Evolutionary conservation across 1,140 invertebrate species (phyloP).

Genomic region (Parasteatoda tepidariorum): DNA sequence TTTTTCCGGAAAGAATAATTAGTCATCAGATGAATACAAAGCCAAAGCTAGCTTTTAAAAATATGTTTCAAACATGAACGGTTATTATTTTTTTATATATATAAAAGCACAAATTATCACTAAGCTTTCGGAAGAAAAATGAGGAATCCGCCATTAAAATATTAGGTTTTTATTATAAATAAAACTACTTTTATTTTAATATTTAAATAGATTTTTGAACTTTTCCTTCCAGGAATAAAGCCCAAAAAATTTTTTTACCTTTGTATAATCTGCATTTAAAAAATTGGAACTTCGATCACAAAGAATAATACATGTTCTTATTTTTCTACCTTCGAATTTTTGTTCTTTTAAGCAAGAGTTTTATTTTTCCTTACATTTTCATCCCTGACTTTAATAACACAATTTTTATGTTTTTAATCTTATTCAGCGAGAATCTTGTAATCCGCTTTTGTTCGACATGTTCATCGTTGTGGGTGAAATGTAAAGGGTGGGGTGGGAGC

Average conservation of each 20-base stretch:
- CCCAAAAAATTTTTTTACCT: background rate
- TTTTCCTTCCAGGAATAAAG: too few relatives aligned
- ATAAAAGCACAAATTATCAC: too few relatives aligned
- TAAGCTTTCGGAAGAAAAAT: too few relatives aligned
- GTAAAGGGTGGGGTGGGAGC: background rate
- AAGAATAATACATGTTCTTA: background rate
- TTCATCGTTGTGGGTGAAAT: background rate
- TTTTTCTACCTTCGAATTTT: background rate
- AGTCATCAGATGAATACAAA: too few relatives aligned
- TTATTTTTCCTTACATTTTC: background rate
- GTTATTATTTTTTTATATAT: too few relatives aligned
- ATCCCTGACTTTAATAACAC: background rate
- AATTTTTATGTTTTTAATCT: constrained; percentile 51
- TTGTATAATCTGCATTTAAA: constrained; percentile 34
- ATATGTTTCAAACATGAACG: too few relatives aligned
- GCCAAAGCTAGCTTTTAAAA: too few relatives aligned
- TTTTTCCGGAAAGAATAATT: too few relatives aligned
- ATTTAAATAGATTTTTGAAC: background rate
- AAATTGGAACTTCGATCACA: background rate
- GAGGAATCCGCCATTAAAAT: background rate
- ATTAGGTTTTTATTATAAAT: background rate
- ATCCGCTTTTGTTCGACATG: constrained; percentile 29
- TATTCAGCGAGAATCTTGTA: constrained; percentile 10
- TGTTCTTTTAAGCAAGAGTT: background rate
- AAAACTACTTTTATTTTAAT: background rate